Evolutionary conservation across 2,797 vertebrate species (phyloP).

Genomic region (Heteromormyrus szaboi): DNA sequence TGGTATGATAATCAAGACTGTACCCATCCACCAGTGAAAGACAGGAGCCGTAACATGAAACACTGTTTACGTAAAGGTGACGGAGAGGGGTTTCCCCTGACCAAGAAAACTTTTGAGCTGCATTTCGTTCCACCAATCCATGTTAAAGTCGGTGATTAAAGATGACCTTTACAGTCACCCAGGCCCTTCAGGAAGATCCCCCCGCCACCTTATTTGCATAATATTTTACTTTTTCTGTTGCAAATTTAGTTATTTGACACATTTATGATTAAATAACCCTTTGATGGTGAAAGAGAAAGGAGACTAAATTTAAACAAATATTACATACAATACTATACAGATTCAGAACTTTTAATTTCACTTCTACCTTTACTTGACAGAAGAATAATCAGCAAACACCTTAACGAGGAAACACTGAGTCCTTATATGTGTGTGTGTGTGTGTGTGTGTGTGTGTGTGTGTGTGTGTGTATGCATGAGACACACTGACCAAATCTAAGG

Average conservation of each 20-base stretch:
- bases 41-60: not conserved
- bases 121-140: not conserved
- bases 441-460: too few species aligned
- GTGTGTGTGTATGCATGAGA: not conserved
- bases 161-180: not conserved
- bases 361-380: not conserved
- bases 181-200: not conserved
- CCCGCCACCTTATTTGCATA: not conserved
- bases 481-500: not conserved
- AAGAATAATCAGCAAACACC: not conserved
- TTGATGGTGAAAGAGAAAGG: not conserved
- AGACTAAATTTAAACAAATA: not conserved
- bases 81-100: not conserved
- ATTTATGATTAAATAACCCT: not conserved
- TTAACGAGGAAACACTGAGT: not conserved
- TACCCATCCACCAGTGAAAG: not conserved
- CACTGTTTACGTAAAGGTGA: not conserved
- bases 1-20: not conserved
- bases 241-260: not conserved
- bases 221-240: not conserved
- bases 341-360: not conserved
- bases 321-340: not conserved
- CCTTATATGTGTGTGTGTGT: not conserved
- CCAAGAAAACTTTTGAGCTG: not conserved
- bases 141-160: not conserved